phyloP scores from a whole-genome alignment of 1,140 invertebrate genomes.

The Aradophagus sp. region DNA sequence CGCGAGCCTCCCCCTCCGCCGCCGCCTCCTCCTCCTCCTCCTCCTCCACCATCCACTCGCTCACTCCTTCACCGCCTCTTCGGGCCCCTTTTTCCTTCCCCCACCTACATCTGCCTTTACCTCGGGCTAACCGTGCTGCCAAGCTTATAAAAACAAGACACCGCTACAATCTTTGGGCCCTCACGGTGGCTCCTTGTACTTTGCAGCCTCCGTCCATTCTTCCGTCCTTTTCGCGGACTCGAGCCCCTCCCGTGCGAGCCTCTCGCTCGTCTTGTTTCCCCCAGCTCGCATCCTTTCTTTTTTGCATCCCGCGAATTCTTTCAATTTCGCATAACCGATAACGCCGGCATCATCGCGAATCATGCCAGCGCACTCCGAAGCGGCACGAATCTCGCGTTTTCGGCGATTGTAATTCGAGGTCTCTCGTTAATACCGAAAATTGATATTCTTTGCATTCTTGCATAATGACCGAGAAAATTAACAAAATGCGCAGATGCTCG shows the following conservation, averaged over 20 bases:
- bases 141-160: constrained; percentile 75
- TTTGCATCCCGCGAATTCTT: constrained; percentile 57
- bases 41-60: constrained; percentile 38
- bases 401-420: constrained; percentile 28
- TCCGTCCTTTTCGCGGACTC: constrained; percentile 53
- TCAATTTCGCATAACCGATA: constrained; percentile 56
- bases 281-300: constrained; percentile 26
- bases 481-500: background rate
- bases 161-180: constrained; percentile 71
- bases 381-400: constrained; percentile 22
- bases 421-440: constrained; percentile 17
- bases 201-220: constrained; percentile 63
- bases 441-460: constrained; percentile 28
- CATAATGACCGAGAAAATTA: constrained; percentile 19
- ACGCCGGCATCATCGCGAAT: constrained; percentile 37
- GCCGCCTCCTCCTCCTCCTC: constrained; percentile 39
- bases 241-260: constrained; percentile 19
- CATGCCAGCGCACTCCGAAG: constrained; percentile 5
- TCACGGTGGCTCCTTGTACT: constrained; percentile 72
- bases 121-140: constrained; percentile 65
- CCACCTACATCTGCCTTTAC: constrained; percentile 55
- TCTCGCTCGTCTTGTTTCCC: constrained; percentile 33
- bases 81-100: constrained; percentile 42
- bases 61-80: constrained; percentile 50
- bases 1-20: constrained; percentile 31